These are phyloP conservation scores for Cephalopholis sonnerati DNA, from an alignment of 2,113 vertebrate genomes.

Conservation along the genomic window DNA sequence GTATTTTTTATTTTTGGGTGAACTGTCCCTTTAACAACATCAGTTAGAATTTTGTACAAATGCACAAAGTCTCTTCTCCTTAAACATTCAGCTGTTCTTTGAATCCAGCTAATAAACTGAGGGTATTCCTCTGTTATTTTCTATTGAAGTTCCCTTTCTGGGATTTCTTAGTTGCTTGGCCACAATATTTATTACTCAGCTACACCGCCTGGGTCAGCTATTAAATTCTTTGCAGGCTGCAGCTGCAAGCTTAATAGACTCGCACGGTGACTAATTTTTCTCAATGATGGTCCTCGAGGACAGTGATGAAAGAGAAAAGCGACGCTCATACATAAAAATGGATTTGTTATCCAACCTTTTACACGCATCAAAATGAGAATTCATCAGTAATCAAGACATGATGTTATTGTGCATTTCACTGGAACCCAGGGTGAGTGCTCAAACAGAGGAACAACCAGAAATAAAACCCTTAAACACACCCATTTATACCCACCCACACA, in stretches of 20 bases:
- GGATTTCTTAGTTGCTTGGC: constrained; percentile 16
- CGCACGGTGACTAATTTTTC: constrained; percentile 10
- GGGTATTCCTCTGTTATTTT: neutral
- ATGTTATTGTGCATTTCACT: neutral
- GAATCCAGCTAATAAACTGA: neutral
- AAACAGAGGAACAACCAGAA: neutral
- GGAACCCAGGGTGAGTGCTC: neutral
- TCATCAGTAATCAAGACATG: neutral
- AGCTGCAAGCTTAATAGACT: constrained; percentile 44
- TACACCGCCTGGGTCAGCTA: constrained; percentile 15
- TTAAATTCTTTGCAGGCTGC: constrained; percentile 7
- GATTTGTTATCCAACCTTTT: neutral
- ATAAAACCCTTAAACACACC: neutral
- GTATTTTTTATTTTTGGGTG: too few species aligned
- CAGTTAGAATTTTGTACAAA: neutral
- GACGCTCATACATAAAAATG: neutral
- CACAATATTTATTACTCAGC: constrained; percentile 27
- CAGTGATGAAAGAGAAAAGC: constrained; percentile 11
- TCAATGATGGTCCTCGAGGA: constrained; percentile 13
- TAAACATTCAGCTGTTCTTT: neutral
- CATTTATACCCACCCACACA: neutral
- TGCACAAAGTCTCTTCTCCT: neutral
- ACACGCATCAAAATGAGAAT: neutral
- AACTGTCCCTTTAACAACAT: neutral
- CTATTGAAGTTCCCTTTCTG: neutral